Conservation (phyloP, 2,113 vertebrate genomes). For the Ramphastos sulfuratus region DNA sequence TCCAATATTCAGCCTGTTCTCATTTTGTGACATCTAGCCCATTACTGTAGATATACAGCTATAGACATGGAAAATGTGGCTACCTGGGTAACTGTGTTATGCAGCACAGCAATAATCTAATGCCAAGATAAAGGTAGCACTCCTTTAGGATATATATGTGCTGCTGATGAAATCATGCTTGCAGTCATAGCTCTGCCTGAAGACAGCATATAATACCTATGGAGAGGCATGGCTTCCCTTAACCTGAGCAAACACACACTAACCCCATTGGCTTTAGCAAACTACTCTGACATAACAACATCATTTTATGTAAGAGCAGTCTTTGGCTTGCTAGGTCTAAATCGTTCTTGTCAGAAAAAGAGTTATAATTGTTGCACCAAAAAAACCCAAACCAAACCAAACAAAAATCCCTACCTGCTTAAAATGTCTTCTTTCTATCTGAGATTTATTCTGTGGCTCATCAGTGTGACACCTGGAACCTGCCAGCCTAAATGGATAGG, state of each 20-base stretch:
- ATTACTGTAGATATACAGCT: neutral
- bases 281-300: neutral
- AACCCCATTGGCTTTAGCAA: neutral
- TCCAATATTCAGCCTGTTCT: neutral
- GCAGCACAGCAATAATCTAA: neutral
- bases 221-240: neutral
- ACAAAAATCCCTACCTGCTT: neutral
- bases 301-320: neutral
- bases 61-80: neutral
- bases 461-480: neutral
- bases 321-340: neutral
- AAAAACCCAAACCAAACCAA: no score
- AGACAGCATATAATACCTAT: neutral
- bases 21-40: neutral
- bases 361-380: neutral
- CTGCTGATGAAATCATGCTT: neutral
- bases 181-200: neutral
- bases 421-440: neutral
- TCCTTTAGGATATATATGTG: neutral
- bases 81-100: neutral
- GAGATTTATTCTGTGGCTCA: neutral
- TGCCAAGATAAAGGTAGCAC: neutral
- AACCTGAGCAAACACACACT: neutral
- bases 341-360: neutral
- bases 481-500: neutral